Percentiles rank a stretch among this genome's conserved stretches.
These are phyloP conservation scores for Acanthis flammea DNA, from an alignment of 2,797 vertebrate genomes.

Conservation along the genomic window DNA sequence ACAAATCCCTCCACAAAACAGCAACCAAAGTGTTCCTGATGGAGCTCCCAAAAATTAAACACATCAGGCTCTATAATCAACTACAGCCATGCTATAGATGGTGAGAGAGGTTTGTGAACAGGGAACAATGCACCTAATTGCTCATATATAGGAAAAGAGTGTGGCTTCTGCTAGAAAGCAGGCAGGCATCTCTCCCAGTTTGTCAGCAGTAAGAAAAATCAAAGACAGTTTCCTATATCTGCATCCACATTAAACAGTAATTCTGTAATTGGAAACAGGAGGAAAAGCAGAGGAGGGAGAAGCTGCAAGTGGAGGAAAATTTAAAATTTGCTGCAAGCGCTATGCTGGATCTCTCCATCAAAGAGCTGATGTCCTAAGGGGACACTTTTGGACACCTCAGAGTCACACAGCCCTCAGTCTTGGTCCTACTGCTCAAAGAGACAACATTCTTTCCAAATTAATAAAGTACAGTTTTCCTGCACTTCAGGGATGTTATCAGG, in stretches of 20 bases:
- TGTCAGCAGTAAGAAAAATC: slow-evolving; percentile 6
- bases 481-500: not conserved
- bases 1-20: not conserved
- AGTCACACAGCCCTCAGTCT: not conserved
- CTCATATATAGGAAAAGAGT: not conserved
- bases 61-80: not conserved
- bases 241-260: not conserved
- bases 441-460: not conserved
- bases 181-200: not conserved
- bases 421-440: not conserved
- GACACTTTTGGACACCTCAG: not conserved
- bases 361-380: not conserved
- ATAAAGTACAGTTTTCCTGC: not conserved
- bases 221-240: not conserved
- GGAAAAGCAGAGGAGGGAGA: not conserved
- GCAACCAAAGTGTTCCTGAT: not conserved
- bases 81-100: not conserved
- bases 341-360: accelerated
- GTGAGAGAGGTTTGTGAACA: not conserved
- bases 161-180: not conserved
- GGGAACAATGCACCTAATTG: not conserved
- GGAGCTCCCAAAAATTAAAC: not conserved
- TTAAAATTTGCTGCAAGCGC: not conserved
- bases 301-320: not conserved
- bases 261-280: slow-evolving; percentile 13